Percentiles rank a stretch among this genome's conserved stretches.
Conservation (phyloP, 2,888 invertebrate species). For the Aspidapion aeneum region DNA sequence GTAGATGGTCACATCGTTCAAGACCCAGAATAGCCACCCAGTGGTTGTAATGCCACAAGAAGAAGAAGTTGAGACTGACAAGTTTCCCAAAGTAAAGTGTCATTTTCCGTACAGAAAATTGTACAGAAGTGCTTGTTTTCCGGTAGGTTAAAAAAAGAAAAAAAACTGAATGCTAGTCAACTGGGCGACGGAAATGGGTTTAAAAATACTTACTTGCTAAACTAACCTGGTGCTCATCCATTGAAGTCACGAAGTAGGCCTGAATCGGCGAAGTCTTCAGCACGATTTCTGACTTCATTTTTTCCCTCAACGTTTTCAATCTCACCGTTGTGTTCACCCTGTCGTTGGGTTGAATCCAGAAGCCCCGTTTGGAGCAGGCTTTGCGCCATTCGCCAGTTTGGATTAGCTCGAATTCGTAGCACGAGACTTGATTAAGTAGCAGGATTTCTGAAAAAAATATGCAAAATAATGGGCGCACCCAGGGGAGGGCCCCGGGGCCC, state of each 20-base stretch:
- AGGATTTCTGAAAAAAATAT: neutral
- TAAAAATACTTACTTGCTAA: conserved; percentile 19
- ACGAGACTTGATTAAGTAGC: neutral
- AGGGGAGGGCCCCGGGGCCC: too few relatives aligned
- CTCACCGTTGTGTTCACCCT: conserved; percentile 47
- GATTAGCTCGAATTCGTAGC: conserved; percentile 29
- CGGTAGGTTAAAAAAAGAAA: too few relatives aligned
- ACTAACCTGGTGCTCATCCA: conserved; percentile 75
- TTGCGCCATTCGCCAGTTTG: conserved; percentile 40
- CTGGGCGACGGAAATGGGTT: too few relatives aligned
- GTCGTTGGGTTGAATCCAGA: conserved; percentile 44
- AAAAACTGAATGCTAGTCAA: too few relatives aligned
- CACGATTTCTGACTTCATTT: conserved; percentile 49
- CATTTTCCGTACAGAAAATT: too few relatives aligned
- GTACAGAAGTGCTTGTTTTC: too few relatives aligned
- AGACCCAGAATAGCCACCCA: too few relatives aligned
- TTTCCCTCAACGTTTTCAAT: conserved; percentile 46
- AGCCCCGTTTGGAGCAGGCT: conserved; percentile 41
- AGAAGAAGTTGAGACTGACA: too few relatives aligned
- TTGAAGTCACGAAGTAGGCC: conserved; percentile 74
- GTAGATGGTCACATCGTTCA: too few relatives aligned
- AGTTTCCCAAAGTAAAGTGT: too few relatives aligned
- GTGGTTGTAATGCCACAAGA: too few relatives aligned
- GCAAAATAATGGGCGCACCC: too few relatives aligned
- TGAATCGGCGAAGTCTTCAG: conserved; percentile 55